Evolutionary conservation across 2,113 vertebrate genomes (phyloP), one percentile per base, ranked within the genome.

Genomic region (Phrynosoma blainvillii): DNA sequence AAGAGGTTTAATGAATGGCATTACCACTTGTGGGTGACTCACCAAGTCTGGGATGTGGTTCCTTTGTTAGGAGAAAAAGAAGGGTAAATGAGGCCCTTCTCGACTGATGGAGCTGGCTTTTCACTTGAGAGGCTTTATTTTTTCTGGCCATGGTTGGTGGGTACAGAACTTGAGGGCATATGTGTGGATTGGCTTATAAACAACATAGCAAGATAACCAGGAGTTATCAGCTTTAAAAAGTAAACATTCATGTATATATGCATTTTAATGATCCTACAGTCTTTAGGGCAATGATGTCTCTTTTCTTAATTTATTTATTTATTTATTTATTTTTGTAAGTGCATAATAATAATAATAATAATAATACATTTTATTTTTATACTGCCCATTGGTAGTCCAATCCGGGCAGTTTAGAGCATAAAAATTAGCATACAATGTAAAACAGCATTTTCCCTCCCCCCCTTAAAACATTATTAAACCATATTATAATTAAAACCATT

Each of bases 1-100:
- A 87, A 93, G 86, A 93, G 92, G 47, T 89, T 93, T 91, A 94
- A 92, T 89, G 84, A 91, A 73, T 88, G 86, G 32, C 59, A 84
- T 79, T 91, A 94, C 78, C 84, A 62, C n/a, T 89, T 83, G 80
- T 62, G 36, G 42, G 74, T 74, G 66, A 88, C 89, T 90, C 2
- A 2, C 79, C 74, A 77, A 77, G 4, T 52, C 36, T 65, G 79
- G 40, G 36, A 75, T 6, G 56, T 10, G 27, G 13, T 82, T 66
- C 79, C 36, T 81, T 82, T 87, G 36, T 52, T 82, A 68, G 80
- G 73, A 40, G 20, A 68, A 32, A 83, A 76, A 76, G 56, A 83
- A 83, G 73, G 73, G 66, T 62, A 87, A 74, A 74, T 81, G 40
- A 65, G 65, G 30, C 36, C 32, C 86, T 92, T 87, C 62, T 87